Evolutionary conservation across 2,113 vertebrate species (phyloP).

Genomic region (Pluvialis apricaria): DNA sequence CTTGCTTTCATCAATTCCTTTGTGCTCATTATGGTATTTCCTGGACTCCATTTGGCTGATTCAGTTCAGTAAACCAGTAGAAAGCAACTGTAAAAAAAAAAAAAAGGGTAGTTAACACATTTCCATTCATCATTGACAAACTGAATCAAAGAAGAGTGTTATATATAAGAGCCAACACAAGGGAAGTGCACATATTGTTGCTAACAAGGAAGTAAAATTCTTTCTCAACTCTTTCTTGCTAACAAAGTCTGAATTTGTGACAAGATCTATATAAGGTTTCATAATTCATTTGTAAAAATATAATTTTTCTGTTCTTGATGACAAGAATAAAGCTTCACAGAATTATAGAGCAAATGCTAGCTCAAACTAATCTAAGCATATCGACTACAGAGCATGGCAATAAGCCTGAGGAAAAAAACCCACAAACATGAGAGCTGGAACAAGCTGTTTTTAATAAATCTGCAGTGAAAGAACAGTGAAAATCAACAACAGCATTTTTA

Average conservation of each 20-base stretch:
- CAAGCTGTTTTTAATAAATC: neutral
- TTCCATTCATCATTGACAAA: neutral
- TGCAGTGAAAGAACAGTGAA: neutral
- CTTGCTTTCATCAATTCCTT: neutral
- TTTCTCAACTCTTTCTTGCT: neutral
- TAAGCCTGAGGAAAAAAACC: neutral
- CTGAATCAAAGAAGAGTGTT: neutral
- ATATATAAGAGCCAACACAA: neutral
- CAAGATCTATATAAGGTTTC: neutral
- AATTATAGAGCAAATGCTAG: neutral
- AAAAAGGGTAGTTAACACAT: neutral
- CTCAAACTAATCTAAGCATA: neutral
- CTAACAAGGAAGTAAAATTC: neutral
- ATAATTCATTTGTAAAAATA: neutral
- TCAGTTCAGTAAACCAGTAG: neutral
- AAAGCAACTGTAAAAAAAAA: accelerated
- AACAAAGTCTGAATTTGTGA: neutral
- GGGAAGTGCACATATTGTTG: accelerated
- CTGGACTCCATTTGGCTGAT: neutral
- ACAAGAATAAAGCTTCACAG: neutral
- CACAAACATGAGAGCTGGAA: neutral
- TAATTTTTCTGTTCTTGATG: neutral
- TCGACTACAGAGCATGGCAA: neutral
- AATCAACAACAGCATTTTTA: neutral
- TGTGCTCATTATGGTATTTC: neutral